Base-by-base conservation (phyloP, 1,140 invertebrate genomes). In the Muscidifurax raptorellus region DNA sequence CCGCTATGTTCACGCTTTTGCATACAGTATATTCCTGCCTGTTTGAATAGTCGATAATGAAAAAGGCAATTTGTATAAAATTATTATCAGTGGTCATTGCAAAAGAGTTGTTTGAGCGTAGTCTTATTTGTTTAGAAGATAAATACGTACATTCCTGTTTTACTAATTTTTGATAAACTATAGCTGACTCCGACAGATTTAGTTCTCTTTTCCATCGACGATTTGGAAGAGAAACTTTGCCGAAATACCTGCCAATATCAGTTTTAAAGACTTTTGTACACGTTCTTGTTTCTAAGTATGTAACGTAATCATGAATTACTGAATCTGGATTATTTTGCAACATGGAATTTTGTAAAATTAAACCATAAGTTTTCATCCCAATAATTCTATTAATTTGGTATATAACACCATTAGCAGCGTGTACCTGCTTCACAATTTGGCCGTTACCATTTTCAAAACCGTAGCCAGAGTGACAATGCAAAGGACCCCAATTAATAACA, bases 371-470 rank as follows among this genome's bases (percentile, higher is more conserved):
- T 74, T 44, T 82, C 78, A 52, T 84, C 40, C 74, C 84, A 22
- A 77, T 81, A 82, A 22, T 66, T 36, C 86, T 83, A 52, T 75
- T 32, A 25, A 87, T 85, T 79, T 87, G 86, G 72, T 80, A 18
- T n/a, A 76, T 32, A 28, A 86, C 82, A n/a, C 75, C 75, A 36
- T 77, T 77, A 10, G 75, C 75, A 47, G 75, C 76, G 1, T 82
- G 79, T 13, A 86, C 74, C 12, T 76, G n/a, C 64, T 69, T 47
- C 22, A 86, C 74, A n/a, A 86, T 47, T 67, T 84, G 44, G 25
- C 86, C 86, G 75, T 86, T 86, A 0, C 82, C 86, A 82, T 69
- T 86, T 79, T 86, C 82, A 82, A 86, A 86, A n/a, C 28, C 13
- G 22, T 79, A 79, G 2, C 77, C 77, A 15, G 85, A 27, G 69